Evolutionary conservation across 2,797 vertebrate genomes (phyloP).

Genomic region (Xenopus petersii): DNA sequence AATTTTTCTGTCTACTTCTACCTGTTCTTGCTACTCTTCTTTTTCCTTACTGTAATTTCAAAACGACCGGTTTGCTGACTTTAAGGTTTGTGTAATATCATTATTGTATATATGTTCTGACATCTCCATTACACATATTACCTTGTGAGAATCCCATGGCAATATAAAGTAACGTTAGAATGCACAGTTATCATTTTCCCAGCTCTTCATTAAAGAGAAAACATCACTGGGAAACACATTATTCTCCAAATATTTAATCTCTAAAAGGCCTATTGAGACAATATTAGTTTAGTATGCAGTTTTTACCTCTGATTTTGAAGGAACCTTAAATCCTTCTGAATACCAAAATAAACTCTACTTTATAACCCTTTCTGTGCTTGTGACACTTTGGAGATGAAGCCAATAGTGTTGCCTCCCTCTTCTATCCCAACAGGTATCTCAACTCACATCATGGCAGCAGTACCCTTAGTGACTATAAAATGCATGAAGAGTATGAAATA

Average conservation of each 20-base stretch:
- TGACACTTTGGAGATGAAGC: too few relatives aligned
- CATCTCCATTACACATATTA: constrained; percentile 1
- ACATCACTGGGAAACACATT: background rate
- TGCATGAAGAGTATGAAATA: too few relatives aligned
- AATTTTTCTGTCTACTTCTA: background rate
- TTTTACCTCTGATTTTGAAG: background rate
- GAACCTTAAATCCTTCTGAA: background rate
- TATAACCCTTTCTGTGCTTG: too few relatives aligned
- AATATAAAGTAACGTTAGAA: background rate
- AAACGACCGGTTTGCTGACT: background rate
- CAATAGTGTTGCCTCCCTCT: too few relatives aligned
- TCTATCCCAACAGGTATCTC: too few relatives aligned
- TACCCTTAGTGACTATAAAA: too few relatives aligned
- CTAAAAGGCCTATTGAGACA: background rate
- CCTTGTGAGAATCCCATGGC: background rate
- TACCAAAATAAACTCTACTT: background rate
- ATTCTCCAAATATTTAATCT: background rate
- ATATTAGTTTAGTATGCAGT: background rate
- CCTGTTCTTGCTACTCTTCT: background rate
- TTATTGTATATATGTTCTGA: background rate
- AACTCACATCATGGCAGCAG: too few relatives aligned
- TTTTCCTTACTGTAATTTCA: background rate
- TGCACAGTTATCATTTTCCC: background rate
- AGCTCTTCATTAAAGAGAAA: constrained; percentile 2
- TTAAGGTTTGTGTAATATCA: background rate